phyloP scores from a whole-genome alignment of 2,797 vertebrate genomes.

The Cygnus olor region DNA sequence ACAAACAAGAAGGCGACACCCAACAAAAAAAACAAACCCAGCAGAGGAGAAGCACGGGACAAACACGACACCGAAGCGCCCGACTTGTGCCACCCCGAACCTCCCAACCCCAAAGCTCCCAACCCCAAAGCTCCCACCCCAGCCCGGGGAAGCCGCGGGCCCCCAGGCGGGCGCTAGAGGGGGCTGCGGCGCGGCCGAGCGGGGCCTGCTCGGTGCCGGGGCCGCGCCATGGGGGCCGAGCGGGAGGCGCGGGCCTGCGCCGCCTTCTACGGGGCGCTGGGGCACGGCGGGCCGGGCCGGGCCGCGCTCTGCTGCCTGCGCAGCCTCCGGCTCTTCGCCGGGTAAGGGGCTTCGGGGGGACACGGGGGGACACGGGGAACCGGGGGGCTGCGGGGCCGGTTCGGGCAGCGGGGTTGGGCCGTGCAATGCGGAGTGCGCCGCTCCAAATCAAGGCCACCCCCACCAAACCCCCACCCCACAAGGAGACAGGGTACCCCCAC shows the following conservation, averaged over 20 bases:
- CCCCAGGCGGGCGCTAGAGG: background rate
- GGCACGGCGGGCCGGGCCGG: background rate
- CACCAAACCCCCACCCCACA: too few species aligned
- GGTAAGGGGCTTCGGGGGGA: background rate
- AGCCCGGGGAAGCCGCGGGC: background rate
- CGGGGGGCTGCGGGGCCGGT: too few species aligned
- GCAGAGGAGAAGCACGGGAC: too few species aligned
- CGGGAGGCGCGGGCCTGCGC: constrained; percentile 9
- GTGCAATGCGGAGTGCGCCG: background rate
- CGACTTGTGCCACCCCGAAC: too few species aligned
- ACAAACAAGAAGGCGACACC: too few species aligned
- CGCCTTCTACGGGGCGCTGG: background rate
- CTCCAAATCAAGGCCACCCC: too few species aligned
- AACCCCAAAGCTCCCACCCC: too few species aligned
- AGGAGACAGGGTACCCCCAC: background rate
- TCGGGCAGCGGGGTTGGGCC: too few species aligned
- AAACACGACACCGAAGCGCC: too few species aligned
- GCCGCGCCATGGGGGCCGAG: constrained; percentile 19
- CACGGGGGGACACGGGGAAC: too few species aligned
- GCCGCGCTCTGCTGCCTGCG: background rate
- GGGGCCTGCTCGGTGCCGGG: background rate
- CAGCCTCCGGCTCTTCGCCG: constrained; percentile 28
- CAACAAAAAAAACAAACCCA: too few species aligned
- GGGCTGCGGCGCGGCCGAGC: background rate
- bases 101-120: too few species aligned